Evolutionary conservation across 2,113 vertebrate genomes (phyloP).

Genomic region (Dinomys branickii): DNA sequence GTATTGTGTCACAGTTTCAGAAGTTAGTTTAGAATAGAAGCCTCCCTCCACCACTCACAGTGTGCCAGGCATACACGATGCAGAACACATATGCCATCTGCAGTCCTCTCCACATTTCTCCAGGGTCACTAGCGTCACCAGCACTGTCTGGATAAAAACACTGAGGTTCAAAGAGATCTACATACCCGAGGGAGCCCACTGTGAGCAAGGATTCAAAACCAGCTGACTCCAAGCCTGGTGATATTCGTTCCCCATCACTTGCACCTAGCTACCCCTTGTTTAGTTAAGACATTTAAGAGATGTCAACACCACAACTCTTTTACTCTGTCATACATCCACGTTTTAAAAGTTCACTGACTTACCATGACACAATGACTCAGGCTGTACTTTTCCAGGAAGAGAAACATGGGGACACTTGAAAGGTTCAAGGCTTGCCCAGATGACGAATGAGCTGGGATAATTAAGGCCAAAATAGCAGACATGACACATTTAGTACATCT

Average conservation of each 20-base stretch:
- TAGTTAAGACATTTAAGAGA: background rate
- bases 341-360: background rate
- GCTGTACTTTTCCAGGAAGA: background rate
- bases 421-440: background rate
- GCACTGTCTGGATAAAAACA: background rate
- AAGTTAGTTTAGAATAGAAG: background rate
- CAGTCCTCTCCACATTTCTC: background rate
- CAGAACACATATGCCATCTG: accelerated
- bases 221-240: too few species aligned
- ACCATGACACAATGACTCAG: background rate
- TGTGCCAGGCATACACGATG: too few species aligned
- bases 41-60: background rate
- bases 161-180: background rate
- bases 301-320: background rate
- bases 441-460: background rate
- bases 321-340: background rate
- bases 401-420: background rate
- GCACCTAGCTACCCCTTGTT: background rate
- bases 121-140: too few species aligned
- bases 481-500: background rate
- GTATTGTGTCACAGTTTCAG: background rate
- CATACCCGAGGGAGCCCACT: accelerated
- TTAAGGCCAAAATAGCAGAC: background rate
- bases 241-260: background rate
- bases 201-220: too few species aligned